Evolutionary conservation across 2,113 vertebrate species (phyloP).

Genomic region (crab-eating macaque (Macaca fascicularis)): T2T-MFA8v1.1 NC_088389.1:115772501-115773000

Average conservation of each 20-base stretch:
- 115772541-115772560: not conserved
- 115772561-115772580: not conserved
- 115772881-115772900: not conserved
- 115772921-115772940: not conserved
- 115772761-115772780: not conserved
- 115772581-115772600: not conserved
- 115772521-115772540: not conserved
- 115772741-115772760: not conserved
- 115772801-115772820: not conserved
- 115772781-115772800: constrained; percentile 22
- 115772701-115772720: constrained; percentile 55
- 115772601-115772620: not conserved
- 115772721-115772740: constrained; percentile 13
- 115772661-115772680: constrained; percentile 41
- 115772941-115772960: not conserved
- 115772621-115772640: not conserved
- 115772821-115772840: not conserved
- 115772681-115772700: constrained; percentile 22
- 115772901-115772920: not conserved
- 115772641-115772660: not conserved
- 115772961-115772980: not conserved
- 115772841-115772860: not conserved
- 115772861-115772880: not conserved
- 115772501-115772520: not conserved
- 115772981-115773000: not conserved